Conservation (phyloP, 2,113 vertebrate genomes). For the Ceuthmochares aereus region DNA sequence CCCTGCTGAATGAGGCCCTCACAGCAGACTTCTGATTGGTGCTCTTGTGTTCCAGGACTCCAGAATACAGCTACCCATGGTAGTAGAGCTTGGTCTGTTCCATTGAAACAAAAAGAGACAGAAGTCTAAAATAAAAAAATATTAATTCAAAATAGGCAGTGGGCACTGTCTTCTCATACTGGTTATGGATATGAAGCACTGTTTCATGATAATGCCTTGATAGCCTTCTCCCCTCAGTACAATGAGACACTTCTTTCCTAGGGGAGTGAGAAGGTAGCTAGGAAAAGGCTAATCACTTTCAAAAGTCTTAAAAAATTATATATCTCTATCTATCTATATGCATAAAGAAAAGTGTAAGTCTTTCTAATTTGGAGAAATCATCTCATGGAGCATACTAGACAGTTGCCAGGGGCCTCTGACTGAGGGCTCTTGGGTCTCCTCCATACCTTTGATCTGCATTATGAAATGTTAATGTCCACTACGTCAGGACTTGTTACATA, state of each 20-base stretch:
- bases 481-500: slow-evolving; percentile 65
- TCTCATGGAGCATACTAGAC: slow-evolving; percentile 56
- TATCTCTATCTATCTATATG: not conserved
- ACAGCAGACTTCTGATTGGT: not conserved
- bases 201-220: not conserved
- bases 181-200: not conserved
- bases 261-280: not conserved
- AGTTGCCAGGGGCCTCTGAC: slow-evolving; percentile 67
- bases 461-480: slow-evolving; percentile 80
- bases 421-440: slow-evolving; percentile 72
- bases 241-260: not conserved
- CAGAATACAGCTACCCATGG: not conserved
- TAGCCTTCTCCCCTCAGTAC: not conserved
- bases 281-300: not conserved
- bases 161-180: not conserved
- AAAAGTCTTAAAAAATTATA: not conserved
- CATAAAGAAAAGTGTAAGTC: slow-evolving; percentile 51
- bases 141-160: slow-evolving; percentile 7
- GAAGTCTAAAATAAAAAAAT: slow-evolving; percentile 46
- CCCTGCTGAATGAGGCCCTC: not conserved
- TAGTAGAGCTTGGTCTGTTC: not conserved
- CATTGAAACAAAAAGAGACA: not conserved
- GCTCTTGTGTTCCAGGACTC: not conserved
- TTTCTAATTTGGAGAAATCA: slow-evolving; percentile 73
- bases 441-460: slow-evolving; percentile 77